Base-by-base conservation (phyloP, 1,140 invertebrate species). In the Coptotermes formosanus region DNA sequence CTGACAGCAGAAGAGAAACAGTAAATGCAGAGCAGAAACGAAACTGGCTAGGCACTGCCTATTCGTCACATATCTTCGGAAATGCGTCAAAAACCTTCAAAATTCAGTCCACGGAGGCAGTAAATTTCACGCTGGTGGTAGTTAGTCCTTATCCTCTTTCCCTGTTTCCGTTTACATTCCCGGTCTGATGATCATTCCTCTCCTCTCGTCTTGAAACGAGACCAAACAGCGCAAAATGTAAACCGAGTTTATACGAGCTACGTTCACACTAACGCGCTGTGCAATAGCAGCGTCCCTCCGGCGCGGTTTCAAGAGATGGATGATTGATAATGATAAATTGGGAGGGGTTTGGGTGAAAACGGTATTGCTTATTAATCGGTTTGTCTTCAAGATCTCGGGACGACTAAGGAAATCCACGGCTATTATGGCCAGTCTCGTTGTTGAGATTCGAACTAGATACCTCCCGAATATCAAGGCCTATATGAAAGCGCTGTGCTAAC, bases 161-260 rank as follows among this genome's bases (percentile, higher is more conserved):
- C 64, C 64, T 30, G 8, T 16, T 75, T 30, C 64, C 64, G 64
- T 30, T 55, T 30, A 75, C n/a, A 30, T 30, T 30, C 25, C n/a
- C 64, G 8, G 64, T 30, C 64, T 75, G 14, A 9, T 75, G 64
- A 75, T 75, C 64, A n/a, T 14, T 75, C 59, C 59, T 64, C 59
- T 64, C 64, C 64, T 75, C n/a, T 75, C 64, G 64, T 75, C 64
- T 75, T 75, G 64, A 75, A 75, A 75, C 64, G 64, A 75, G 64
- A 75, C 64, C 64, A 75, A 75, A 75, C 64, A 75, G 64, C 64
- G 64, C 64, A 75, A 75, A 75, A 75, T 75, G 64, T n/a, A 75
- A 75, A 75, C 64, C n/a, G 30, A 75, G 64, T 75, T 75, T 75
- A n/a, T 30, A 8, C n/a, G 25, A 75, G 64, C 64, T 30, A 0